A percentile compares a stretch with the other conserved stretches of the same genome.
Conservation (phyloP, 2,888 invertebrate genomes). For the Caenorhabditis wallacei region DNA sequence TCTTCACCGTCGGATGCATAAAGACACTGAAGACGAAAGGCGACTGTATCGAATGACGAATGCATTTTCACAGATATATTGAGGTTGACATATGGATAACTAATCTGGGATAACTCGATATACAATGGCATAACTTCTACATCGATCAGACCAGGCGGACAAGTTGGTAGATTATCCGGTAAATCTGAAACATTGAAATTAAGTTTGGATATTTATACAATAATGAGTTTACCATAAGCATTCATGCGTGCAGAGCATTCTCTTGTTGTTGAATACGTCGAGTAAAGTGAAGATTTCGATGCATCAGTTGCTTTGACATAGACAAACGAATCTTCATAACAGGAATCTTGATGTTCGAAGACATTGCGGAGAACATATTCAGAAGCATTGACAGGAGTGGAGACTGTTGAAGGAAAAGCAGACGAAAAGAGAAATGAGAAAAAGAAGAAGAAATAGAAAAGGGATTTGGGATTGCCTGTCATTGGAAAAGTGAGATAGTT, state of each 20-base stretch:
- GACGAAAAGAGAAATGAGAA: background rate
- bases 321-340: constrained; percentile 44
- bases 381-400: constrained; percentile 9
- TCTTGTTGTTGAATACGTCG: constrained; percentile 20
- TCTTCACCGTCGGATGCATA: constrained; percentile 72
- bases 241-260: constrained; percentile 22
- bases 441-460: constrained; percentile 15
- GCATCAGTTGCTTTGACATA: constrained; percentile 4
- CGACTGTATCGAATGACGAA: constrained; percentile 55
- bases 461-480: constrained; percentile 2
- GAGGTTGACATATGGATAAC: constrained; percentile 73
- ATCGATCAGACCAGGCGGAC: constrained; percentile 57
- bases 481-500: constrained; percentile 5
- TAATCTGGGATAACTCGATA: constrained; percentile 36
- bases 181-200: constrained; percentile 5
- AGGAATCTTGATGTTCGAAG: constrained; percentile 29
- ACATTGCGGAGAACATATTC: constrained; percentile 25
- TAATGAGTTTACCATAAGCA: constrained; percentile 14
- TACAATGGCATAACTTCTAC: constrained; percentile 49
- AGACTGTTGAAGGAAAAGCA: background rate
- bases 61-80: constrained; percentile 69
- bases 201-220: background rate
- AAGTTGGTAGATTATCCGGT: constrained; percentile 22
- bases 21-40: constrained; percentile 74
- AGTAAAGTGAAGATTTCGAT: background rate